Conservation (phyloP, 2,888 invertebrate species). For the Pyrgus malvae region DNA sequence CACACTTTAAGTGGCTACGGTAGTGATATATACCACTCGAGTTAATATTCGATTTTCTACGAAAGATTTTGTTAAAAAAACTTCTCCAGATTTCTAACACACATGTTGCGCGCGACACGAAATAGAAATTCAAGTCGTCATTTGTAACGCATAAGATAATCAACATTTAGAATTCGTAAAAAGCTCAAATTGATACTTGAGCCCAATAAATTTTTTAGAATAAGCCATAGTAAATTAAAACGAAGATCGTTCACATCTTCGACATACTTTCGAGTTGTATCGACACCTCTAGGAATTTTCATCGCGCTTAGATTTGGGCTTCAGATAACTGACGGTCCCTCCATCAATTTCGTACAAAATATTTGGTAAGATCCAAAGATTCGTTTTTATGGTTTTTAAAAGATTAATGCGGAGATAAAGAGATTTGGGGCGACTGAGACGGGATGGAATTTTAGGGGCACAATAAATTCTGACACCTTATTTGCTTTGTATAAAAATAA, state of each 20-base stretch:
- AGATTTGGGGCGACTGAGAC: constrained; percentile 65
- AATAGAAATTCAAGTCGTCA: constrained; percentile 32
- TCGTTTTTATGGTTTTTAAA: constrained; percentile 71
- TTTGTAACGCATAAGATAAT: constrained; percentile 22
- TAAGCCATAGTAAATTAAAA: constrained; percentile 46
- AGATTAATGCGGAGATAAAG: constrained; percentile 77
- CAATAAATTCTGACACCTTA: constrained; percentile 71
- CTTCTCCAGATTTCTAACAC: constrained; percentile 20
- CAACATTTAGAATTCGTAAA: constrained; percentile 32
- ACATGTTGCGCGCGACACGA: constrained; percentile 20
- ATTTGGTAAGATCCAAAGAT: constrained; percentile 75
- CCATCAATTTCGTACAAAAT: constrained; percentile 79
- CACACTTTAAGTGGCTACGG: constrained; percentile 77
- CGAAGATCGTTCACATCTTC: constrained; percentile 49
- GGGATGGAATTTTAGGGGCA: constrained; percentile 58
- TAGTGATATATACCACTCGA: constrained; percentile 61
- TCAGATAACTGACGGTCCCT: constrained; percentile 67
- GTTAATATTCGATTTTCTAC: constrained; percentile 54
- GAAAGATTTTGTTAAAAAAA: constrained; percentile 8
- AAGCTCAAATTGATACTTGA: constrained; percentile 29
- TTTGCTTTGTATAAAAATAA: constrained; percentile 39
- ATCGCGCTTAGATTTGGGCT: constrained; percentile 65
- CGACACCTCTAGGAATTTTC: constrained; percentile 81
- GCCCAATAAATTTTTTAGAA: constrained; percentile 36
- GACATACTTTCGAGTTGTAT: constrained; percentile 68